These are phyloP conservation scores for Tachysurus vachellii DNA, from an alignment of 2,113 vertebrate species.

Conservation along the genomic window DNA sequence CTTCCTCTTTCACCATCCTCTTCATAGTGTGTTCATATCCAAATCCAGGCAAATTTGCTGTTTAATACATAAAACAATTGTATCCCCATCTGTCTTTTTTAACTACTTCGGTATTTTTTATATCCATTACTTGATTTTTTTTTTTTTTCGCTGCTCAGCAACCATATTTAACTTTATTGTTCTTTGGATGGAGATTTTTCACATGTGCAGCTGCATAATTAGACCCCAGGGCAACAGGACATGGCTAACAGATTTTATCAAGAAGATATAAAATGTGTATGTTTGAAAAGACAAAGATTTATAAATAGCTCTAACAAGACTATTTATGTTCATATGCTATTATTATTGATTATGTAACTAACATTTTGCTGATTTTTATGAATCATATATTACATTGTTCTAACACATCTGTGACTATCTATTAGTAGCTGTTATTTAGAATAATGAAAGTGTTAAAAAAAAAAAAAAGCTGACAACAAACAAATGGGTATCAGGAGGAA, in stretches of 20 bases:
- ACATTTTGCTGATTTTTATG: too few relatives aligned
- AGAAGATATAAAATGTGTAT: not conserved
- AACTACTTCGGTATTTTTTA: not conserved
- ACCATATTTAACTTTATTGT: not conserved
- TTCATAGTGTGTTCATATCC: not conserved
- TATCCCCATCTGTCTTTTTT: not conserved
- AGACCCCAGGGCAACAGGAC: not conserved
- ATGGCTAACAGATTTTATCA: not conserved
- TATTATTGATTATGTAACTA: too few relatives aligned
- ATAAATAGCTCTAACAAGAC: not conserved
- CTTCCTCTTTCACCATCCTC: not conserved
- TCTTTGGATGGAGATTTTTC: not conserved
- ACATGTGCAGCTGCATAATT: not conserved
- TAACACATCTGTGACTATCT: not conserved
- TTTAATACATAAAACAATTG: not conserved
- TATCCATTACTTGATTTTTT: not conserved
- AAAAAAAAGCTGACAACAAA: not conserved
- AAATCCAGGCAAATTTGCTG: not conserved
- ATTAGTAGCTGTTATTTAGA: not conserved
- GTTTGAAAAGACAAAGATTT: not conserved
- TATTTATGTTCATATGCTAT: not conserved
- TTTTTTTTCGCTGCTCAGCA: not conserved
- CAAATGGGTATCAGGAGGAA: not conserved
- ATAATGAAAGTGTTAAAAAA: not conserved
- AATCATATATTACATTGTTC: too few relatives aligned